Percentiles rank a stretch among this genome's conserved stretches.
Evolutionary conservation across 2,797 vertebrate genomes (phyloP).

Genomic region (Silurus lanzhouensis): DNA sequence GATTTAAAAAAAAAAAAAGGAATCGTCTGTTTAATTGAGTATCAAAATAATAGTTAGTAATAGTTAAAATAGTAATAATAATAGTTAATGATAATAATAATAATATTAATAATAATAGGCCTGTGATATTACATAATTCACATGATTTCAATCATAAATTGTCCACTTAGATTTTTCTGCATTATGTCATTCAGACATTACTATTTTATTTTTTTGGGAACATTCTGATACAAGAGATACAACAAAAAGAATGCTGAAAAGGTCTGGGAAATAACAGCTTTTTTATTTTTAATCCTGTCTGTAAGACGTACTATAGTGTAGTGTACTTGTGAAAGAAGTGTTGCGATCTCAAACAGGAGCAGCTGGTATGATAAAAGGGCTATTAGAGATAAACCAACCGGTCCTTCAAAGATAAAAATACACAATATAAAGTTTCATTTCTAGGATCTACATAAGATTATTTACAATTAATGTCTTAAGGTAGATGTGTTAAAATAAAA

Average conservation of each 20-base stretch:
- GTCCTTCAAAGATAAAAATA: too few species aligned
- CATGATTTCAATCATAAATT: background rate
- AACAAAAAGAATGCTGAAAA: background rate
- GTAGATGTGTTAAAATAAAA: background rate
- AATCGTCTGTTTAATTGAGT: too few species aligned
- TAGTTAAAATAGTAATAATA: too few species aligned
- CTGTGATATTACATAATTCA: background rate
- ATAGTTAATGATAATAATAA: too few species aligned
- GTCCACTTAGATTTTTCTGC: background rate
- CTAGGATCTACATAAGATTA: too few species aligned
- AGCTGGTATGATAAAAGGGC: background rate
- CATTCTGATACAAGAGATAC: background rate
- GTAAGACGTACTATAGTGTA: background rate
- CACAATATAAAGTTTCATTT: too few species aligned
- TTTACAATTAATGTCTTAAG: background rate
- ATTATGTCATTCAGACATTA: background rate
- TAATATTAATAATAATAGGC: too few species aligned
- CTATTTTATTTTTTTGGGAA: background rate
- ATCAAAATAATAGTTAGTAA: too few species aligned
- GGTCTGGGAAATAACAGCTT: background rate
- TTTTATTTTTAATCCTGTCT: background rate
- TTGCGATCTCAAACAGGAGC: background rate
- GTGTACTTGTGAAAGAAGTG: background rate
- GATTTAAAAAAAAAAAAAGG: too few species aligned
- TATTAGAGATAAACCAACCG: too few species aligned